These are phyloP conservation scores for Streptopelia turtur DNA, from an alignment of 2,797 vertebrate genomes.

Conservation along the genomic window DNA sequence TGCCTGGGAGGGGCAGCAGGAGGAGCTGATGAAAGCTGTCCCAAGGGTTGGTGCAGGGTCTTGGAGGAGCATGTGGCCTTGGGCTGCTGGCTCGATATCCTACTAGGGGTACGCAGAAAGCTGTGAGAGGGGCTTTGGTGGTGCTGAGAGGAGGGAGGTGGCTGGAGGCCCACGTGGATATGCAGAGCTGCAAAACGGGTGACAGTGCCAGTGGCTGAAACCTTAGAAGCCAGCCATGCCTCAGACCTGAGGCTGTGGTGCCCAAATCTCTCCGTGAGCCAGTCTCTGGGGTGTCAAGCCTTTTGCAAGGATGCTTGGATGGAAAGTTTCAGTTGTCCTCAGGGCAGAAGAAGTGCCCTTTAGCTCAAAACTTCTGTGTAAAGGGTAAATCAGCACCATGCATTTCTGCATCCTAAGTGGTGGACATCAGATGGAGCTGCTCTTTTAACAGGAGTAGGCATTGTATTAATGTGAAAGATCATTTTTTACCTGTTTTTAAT, in stretches of 20 bases:
- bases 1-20: not conserved
- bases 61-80: fast-evolving
- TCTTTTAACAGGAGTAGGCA: not conserved
- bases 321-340: not conserved
- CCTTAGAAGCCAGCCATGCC: not conserved
- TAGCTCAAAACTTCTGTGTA: not conserved
- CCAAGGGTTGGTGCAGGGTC: not conserved
- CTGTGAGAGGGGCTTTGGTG: not conserved
- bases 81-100: not conserved
- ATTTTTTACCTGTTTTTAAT: not conserved
- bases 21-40: not conserved
- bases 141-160: not conserved
- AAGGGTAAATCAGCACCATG: not conserved
- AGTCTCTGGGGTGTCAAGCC: fast-evolving
- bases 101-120: not conserved
- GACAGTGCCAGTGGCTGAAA: not conserved
- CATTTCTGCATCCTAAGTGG: not conserved
- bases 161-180: not conserved
- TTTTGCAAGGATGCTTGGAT: fast-evolving
- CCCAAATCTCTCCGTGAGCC: fast-evolving
- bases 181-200: not conserved
- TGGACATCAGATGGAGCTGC: not conserved
- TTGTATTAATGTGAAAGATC: not conserved
- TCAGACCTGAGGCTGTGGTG: fast-evolving
- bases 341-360: not conserved